phyloP scores from a whole-genome alignment of 1,140 invertebrate genomes.

The Laupala kohalensis region DNA sequence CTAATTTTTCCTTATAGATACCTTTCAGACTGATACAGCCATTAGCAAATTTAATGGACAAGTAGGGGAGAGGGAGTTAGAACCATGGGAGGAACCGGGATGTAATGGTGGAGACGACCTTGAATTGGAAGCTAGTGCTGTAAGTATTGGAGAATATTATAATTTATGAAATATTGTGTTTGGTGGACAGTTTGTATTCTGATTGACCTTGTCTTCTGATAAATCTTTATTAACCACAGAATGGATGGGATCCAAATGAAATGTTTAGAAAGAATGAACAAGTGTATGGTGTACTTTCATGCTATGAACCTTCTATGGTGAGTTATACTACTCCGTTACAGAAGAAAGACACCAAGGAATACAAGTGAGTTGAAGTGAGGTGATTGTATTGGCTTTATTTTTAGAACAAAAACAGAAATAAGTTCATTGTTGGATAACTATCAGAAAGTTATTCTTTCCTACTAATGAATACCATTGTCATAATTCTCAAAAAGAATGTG shows the following conservation, averaged over 20 bases:
- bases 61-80: slow-evolving; percentile 64
- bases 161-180: slow-evolving; percentile 1
- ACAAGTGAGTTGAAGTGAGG: slow-evolving; percentile 45
- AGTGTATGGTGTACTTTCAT: slow-evolving; percentile 75
- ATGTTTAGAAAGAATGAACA: slow-evolving; percentile 91
- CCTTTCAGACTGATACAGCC: slow-evolving; percentile 72
- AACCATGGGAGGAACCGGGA: slow-evolving; percentile 70
- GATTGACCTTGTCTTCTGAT: neutral
- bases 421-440: too few relatives aligned
- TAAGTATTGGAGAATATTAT: slow-evolving; percentile 22
- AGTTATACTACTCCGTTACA: slow-evolving; percentile 81
- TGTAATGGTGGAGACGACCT: slow-evolving; percentile 46
- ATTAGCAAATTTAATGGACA: slow-evolving; percentile 47
- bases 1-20: slow-evolving; percentile 31
- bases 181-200: neutral
- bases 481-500: too few relatives aligned
- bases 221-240: slow-evolving; percentile 31
- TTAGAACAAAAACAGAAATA: too few relatives aligned
- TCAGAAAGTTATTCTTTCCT: too few relatives aligned
- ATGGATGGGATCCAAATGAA: slow-evolving; percentile 89
- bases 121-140: slow-evolving; percentile 46
- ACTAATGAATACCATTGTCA: too few relatives aligned
- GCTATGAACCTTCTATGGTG: slow-evolving; percentile 69
- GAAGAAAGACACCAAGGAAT: slow-evolving; percentile 72
- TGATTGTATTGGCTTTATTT: too few relatives aligned